These are phyloP conservation scores for Microcebus jonahi DNA, from an alignment of 2,113 vertebrate genomes.

Conservation along the genomic window DNA sequence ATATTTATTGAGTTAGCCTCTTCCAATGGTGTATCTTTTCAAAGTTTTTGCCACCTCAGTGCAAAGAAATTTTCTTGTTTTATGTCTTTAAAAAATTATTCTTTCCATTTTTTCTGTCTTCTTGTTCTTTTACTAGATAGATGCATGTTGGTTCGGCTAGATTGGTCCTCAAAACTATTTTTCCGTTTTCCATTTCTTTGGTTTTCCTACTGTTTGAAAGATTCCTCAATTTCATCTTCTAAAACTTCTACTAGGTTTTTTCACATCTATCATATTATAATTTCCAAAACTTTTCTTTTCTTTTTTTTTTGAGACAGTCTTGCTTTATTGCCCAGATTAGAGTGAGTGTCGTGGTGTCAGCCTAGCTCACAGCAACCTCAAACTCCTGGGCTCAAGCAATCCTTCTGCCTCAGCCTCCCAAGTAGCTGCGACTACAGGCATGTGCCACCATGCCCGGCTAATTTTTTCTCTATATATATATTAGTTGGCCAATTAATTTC, in stretches of 20 bases:
- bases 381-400: too few species aligned
- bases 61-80: background rate
- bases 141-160: background rate
- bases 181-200: background rate
- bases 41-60: background rate
- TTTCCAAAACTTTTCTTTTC: slow-evolving; percentile 19
- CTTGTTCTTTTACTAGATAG: background rate
- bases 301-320: too few species aligned
- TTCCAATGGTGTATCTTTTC: background rate
- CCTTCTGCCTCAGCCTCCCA: too few species aligned
- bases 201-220: background rate
- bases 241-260: background rate
- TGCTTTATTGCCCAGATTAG: too few species aligned
- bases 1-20: background rate
- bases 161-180: background rate
- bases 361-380: too few species aligned
- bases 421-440: too few species aligned
- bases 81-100: background rate
- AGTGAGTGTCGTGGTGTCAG: too few species aligned
- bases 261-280: background rate
- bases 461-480: too few species aligned
- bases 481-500: too few species aligned
- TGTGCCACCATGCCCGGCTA: too few species aligned
- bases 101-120: background rate
- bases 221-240: slow-evolving; percentile 30